Percentiles rank a stretch among this genome's conserved stretches.
These are phyloP conservation scores for Rhagoletis zephyria DNA, from an alignment of 1,140 invertebrate species.

Conservation along the genomic window DNA sequence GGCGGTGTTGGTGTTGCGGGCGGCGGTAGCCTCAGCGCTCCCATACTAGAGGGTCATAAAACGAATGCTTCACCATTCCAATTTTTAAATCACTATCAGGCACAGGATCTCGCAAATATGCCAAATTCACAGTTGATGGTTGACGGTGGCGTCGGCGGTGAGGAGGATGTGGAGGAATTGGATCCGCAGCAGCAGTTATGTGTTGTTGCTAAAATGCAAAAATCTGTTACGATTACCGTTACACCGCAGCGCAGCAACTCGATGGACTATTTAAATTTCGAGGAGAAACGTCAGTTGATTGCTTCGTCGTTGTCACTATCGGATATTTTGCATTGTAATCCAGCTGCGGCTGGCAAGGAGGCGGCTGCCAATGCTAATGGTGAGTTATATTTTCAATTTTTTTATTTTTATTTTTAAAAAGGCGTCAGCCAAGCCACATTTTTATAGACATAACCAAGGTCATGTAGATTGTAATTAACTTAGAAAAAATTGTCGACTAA, in stretches of 20 bases:
- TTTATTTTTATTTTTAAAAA: no score
- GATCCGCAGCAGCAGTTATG: constrained; percentile 66
- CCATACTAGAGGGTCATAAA: constrained; percentile 15
- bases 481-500: no score
- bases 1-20: no score
- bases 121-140: constrained; percentile 40
- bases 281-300: constrained; percentile 90
- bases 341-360: constrained; percentile 77
- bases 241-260: constrained; percentile 85
- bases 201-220: constrained; percentile 74
- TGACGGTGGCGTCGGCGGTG: background rate
- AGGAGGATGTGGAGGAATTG: constrained; percentile 54
- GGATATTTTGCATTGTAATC: constrained; percentile 85
- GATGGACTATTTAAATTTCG: constrained; percentile 90
- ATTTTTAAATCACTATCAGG: constrained; percentile 59
- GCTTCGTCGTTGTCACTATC: constrained; percentile 88
- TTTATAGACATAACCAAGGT: no score
- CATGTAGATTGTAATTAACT: no score
- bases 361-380: constrained; percentile 61
- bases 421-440: no score
- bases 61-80: constrained; percentile 55
- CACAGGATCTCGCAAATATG: constrained; percentile 13
- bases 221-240: constrained; percentile 78
- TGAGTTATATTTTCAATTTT: constrained; percentile 58
- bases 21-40: constrained; percentile 55